Percentiles rank a stretch among this genome's conserved stretches.
Evolutionary conservation across 2,797 vertebrate species (phyloP).

Genomic region (Sebastes melanostomus): DNA sequence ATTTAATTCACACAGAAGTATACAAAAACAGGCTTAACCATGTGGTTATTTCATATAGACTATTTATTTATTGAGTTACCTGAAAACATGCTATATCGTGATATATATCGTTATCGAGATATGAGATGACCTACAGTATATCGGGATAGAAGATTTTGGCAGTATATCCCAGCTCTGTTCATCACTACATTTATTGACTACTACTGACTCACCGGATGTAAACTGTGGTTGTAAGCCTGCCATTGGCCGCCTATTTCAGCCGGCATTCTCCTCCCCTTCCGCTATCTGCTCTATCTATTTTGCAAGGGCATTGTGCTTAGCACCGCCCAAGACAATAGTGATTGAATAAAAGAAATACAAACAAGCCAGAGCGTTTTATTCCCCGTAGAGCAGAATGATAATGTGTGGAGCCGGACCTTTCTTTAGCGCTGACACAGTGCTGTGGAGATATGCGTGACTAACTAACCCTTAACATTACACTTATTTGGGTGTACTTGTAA

Average conservation of each 20-base stretch:
- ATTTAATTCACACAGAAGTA: too few species aligned
- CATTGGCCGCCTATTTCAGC: neutral
- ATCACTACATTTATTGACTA: slow-evolving; percentile 10
- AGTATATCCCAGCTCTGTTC: neutral
- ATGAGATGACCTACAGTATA: too few species aligned
- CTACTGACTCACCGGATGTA: neutral
- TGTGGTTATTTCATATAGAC: too few species aligned
- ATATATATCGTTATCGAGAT: too few species aligned
- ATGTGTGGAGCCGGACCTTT: neutral
- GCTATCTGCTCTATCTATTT: neutral
- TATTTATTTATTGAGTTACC: too few species aligned
- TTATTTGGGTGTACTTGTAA: neutral
- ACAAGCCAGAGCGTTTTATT: neutral
- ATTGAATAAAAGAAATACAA: neutral
- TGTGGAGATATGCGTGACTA: neutral
- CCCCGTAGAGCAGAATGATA: neutral
- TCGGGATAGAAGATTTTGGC: too few species aligned
- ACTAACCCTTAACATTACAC: neutral
- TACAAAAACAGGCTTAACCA: too few species aligned
- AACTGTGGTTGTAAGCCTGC: neutral
- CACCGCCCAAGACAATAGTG: neutral
- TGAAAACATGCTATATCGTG: too few species aligned
- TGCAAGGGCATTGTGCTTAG: neutral
- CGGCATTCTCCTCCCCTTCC: neutral
- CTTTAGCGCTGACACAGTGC: neutral